A percentile compares a stretch with the other conserved stretches of the same genome.
These are phyloP conservation scores for Sebastes nivosus DNA, from an alignment of 2,797 vertebrate species.

Conservation along the genomic window DNA sequence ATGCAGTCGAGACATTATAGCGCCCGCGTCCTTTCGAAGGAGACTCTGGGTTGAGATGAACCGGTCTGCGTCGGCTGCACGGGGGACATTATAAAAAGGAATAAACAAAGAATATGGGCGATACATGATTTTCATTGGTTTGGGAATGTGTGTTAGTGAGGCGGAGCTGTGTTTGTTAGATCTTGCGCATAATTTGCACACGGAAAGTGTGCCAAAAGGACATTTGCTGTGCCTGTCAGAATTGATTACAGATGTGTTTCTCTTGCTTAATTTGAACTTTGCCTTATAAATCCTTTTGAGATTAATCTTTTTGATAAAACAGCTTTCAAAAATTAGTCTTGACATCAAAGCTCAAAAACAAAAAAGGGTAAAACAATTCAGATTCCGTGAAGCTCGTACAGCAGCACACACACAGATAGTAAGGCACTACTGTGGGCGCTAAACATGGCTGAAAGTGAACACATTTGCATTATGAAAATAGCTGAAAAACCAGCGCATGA, in stretches of 20 bases:
- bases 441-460: constrained; percentile 44
- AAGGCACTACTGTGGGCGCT: constrained; percentile 6
- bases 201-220: constrained; percentile 31
- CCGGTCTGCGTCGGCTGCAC: background rate
- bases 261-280: constrained; percentile 48
- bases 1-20: constrained; percentile 52
- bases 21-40: background rate
- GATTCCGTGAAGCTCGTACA: background rate
- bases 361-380: background rate
- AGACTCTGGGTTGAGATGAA: background rate
- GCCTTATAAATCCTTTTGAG: constrained; percentile 22
- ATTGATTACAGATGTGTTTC: constrained; percentile 35
- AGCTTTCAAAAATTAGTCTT: background rate
- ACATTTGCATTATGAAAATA: constrained; percentile 61
- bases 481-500: constrained; percentile 34
- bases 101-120: constrained; percentile 5
- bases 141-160: constrained; percentile 9
- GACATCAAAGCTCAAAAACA: constrained; percentile 9
- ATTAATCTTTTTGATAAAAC: constrained; percentile 31
- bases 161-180: constrained; percentile 6
- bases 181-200: constrained; percentile 1
- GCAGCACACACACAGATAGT: background rate
- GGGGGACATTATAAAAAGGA: background rate
- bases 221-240: constrained; percentile 35
- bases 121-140: background rate